Base-by-base conservation (phyloP, 2,797 vertebrate species). In the Pipistrellus pygmaeus region DNA sequence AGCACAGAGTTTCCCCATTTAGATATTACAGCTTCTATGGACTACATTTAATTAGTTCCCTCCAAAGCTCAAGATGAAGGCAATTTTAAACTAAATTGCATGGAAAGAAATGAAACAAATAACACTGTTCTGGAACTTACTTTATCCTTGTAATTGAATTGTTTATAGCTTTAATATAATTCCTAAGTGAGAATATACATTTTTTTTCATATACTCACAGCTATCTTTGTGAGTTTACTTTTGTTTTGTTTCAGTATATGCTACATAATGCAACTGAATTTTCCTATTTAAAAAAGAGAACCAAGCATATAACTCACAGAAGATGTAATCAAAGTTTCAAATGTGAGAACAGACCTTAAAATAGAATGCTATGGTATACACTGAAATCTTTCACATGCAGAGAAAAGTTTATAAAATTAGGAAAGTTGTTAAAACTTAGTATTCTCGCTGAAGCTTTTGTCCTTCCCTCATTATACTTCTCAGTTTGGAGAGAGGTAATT, bases 11-110 rank as follows among this genome's bases (percentile, higher is more conserved):
- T 78, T n/a, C 44, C 38, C 93, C 35, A 94, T 81, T 95, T 71
- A 96, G 89, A 96, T 88, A 94, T 35, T 69, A 95, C 25, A 93
- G 89, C 27, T 95, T 95, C 76, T 87, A 46, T 48, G 23, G 85
- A 66, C 82, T 92, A 82, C 60, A 82, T 95, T 90, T 96, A 97
- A 97, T 95, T 86, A 94, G 76, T 93, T 82, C 92, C 76, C 51
- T 66, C 62, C 95, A 76, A 80, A 84, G 57, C 51, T 96, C 60
- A 90, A 97, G 91, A 94, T 95, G 64, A 95, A 66, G 91, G 53
- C 30, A 94, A 57, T 71, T 88, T 92, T 88, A 27, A 93, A 91
- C 62, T 44, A 76, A 94, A 94, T 41, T 83, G 86, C 30, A 66
- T 8, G 27, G 71, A 81, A 98, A 96, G 44, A 25, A 46, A 96